Percentiles rank a stretch among this genome's conserved stretches.
phyloP scores from a whole-genome alignment of 2,113 vertebrate species.

The Chelonoidis abingdonii region DNA sequence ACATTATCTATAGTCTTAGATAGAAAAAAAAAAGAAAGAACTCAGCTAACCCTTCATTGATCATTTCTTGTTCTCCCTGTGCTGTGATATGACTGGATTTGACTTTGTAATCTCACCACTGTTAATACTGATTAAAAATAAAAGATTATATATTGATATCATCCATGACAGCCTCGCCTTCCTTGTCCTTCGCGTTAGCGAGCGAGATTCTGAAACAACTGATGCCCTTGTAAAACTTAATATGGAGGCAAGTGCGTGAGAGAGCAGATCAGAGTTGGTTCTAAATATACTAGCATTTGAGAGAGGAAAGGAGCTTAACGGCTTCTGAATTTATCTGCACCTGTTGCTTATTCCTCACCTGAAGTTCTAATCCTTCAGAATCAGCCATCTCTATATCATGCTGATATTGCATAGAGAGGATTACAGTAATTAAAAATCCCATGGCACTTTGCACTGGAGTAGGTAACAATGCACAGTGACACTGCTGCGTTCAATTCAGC shows the following conservation, averaged over 20 bases:
- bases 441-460: background rate
- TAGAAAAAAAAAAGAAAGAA: background rate
- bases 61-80: background rate
- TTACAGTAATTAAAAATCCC: background rate
- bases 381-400: background rate
- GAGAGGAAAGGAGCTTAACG: background rate
- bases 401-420: background rate
- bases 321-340: background rate
- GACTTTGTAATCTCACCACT: conserved; percentile 65
- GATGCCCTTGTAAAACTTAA: conserved; percentile 2
- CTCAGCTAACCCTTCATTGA: conserved; percentile 11
- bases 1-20: background rate
- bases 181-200: conserved; percentile 61
- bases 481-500: background rate
- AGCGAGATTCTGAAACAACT: conserved; percentile 20
- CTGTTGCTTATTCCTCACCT: background rate
- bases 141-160: conserved; percentile 60
- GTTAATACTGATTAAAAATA: conserved; percentile 63
- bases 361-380: background rate
- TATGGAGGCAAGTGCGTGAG: background rate
- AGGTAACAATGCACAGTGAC: background rate
- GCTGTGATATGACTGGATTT: conserved; percentile 22
- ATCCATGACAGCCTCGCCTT: conserved; percentile 36
- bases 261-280: background rate
- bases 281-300: background rate